Base-by-base conservation (phyloP, 2,888 invertebrate genomes). In the Scotopteryx bipunctaria region DNA sequence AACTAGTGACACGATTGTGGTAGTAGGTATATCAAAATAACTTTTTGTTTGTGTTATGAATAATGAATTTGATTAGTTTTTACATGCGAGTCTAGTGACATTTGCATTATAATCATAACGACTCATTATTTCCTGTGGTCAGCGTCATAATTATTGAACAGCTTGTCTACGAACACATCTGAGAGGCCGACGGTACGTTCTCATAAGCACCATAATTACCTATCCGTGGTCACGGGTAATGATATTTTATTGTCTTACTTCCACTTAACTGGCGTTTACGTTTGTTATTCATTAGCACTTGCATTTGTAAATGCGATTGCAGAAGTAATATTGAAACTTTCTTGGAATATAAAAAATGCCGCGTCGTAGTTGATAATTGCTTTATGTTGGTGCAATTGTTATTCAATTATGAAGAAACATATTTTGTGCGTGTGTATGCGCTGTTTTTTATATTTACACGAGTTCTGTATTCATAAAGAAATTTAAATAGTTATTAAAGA, bases 121-220 rank as follows among this genome's bases (percentile, higher is more conserved):
- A 8, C n/a, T 37, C 21, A 44, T 45, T 17, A 43, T 47, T 32
- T 38, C 6, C 21, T 29, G 44, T 38, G 35, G 44, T 33, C 17
- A 35, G 19, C 29, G 5, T 23, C 23, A 32, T 45, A 41, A 51
- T 38, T 40, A 44, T 40, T 31, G 14, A 35, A 33, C 15, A 27
- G 6, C 11, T 9, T 23, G 23, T n/a, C 23, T 29, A 44, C 32
- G 66, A 51, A 64, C 57, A 66, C 61, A 62, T 64, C 65, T 66
- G 57, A 68, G 67, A 69, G 64, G 64, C 63, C 62, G 55, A 59
- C 62, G 63, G 42, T 55, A 63, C 62, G 71, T 71, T 75, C 71
- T 55, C 73, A 73, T 71, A 73, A 71, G 69, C 67, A 72, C 64
- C 61, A 67, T 72, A 69, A 76, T 74, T 74, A 71, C 49, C 56